These are phyloP conservation scores for Cotesia typhae DNA, from an alignment of 1,140 invertebrate species.

Conservation along the genomic window DNA sequence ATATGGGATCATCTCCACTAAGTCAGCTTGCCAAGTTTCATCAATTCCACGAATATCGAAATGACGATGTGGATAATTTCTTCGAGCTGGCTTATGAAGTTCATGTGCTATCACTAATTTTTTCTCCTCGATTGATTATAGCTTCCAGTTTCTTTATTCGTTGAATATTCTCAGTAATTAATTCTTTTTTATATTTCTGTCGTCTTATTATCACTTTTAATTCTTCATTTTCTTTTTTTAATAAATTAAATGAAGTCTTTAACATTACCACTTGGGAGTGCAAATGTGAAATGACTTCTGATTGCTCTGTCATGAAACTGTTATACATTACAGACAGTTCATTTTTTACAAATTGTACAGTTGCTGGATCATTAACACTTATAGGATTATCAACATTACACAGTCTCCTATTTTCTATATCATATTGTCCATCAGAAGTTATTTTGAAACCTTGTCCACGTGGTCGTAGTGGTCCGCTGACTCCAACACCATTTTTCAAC, in stretches of 20 bases:
- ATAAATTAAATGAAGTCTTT: neutral
- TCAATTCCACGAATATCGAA: conserved; percentile 12
- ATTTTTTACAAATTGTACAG: neutral
- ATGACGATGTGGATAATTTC: conserved; percentile 8
- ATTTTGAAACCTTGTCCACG: conserved; percentile 32
- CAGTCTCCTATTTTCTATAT: conserved; percentile 30
- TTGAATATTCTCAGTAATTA: no score
- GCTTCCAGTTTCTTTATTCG: neutral
- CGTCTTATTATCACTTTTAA: no score
- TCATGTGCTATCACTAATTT: neutral
- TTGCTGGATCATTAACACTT: neutral
- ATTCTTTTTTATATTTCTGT: no score
- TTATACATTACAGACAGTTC: neutral
- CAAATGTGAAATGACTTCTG: conserved; percentile 14
- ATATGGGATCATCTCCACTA: conserved; percentile 23
- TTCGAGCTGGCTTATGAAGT: neutral
- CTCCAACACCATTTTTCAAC: neutral
- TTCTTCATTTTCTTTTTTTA: no score
- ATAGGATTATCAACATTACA: conserved; percentile 21
- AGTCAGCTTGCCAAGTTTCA: conserved; percentile 5
- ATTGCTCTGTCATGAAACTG: neutral
- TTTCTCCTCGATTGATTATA: neutral
- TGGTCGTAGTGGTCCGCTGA: conserved; percentile 6
- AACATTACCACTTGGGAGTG: neutral
- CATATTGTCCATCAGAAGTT: conserved; percentile 30